Base-by-base conservation (phyloP, 2,797 vertebrate species). In the Discoglossus pictus region DNA sequence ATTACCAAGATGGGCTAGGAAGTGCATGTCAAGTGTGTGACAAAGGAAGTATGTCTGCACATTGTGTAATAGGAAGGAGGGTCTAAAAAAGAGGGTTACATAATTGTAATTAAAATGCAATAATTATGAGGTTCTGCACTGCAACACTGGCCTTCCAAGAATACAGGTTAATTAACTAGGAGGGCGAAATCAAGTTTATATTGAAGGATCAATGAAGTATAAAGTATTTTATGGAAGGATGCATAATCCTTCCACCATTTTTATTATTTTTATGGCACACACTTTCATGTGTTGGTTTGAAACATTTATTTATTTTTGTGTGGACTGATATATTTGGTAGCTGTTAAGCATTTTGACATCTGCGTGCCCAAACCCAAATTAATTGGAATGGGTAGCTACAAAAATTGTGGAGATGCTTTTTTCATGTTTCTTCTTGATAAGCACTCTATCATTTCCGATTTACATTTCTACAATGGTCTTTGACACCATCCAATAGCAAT, bases 81-180 rank as follows among this genome's bases (percentile, higher is more conserved):
- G 1, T 25, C 13, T 24, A 5, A 13, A 25, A 50, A 50, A 50
- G 11, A n/a, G 23, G 12, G 13, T 25, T 25, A 13, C 21, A 46
- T 35, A 46, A 47, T 61, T 59, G 13, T 36, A 44, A 53, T 24
- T 47, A 36, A 54, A 44, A 69, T 20, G 67, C 67, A 70, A 70
- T 70, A 70, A 70, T 31, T 47, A 40, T 42, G 50, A 54, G 15
- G 38, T n/a, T n/a, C n/a, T 46, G 50, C 40, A 18, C 3, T 50
- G 17, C 36, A 34, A 17, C 24, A n/a, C n/a, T n/a, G n/a, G n/a
- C n/a, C n/a, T n/a, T n/a, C n/a, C n/a, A n/a, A n/a, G n/a, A n/a
- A n/a, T n/a, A n/a, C n/a, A n/a, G n/a, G n/a, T n/a, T n/a, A n/a
- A n/a, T n/a, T n/a, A n/a, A n/a, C n/a, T n/a, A n/a, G n/a, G 3